Evolutionary conservation across 64 coral and sea anemone genomes (phyloP).

Genomic region (Montipora sp.): DNA sequence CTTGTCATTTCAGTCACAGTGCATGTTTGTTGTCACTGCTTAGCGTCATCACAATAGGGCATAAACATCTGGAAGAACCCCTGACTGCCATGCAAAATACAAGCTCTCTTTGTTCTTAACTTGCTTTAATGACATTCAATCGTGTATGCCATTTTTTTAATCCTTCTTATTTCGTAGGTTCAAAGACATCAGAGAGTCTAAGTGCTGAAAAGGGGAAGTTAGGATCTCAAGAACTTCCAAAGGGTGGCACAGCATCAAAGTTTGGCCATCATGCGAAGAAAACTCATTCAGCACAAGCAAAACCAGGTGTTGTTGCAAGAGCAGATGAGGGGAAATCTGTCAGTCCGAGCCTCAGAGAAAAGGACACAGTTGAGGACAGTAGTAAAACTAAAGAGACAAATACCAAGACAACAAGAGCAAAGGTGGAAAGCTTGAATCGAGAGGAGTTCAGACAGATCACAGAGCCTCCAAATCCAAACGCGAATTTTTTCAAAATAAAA

Average conservation of each 20-base stretch:
- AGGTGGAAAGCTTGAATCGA: conserved; percentile 12
- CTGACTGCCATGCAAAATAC: too few species aligned
- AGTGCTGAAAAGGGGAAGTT: background rate
- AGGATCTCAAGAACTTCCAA: conserved; percentile 7
- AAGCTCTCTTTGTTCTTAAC: too few species aligned
- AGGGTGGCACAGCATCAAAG: background rate
- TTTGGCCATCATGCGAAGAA: background rate
- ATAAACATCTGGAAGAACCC: too few species aligned
- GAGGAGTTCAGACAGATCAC: background rate
- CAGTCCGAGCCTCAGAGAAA: background rate
- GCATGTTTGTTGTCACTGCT: too few species aligned
- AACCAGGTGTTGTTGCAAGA: background rate
- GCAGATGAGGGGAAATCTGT: background rate
- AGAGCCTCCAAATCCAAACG: background rate
- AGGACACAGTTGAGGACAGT: background rate
- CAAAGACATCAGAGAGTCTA: conserved; percentile 1
- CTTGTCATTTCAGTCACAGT: too few species aligned
- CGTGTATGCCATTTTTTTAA: background rate
- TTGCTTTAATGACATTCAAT: too few species aligned
- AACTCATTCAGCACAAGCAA: background rate
- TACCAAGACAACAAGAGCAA: background rate
- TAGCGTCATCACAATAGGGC: too few species aligned
- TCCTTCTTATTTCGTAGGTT: background rate
- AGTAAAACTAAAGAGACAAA: conserved; percentile 34
- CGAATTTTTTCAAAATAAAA: background rate